Evolutionary conservation across 2,888 invertebrate genomes (phyloP), one percentile per base, ranked within the genome.

Genomic region (Pyrgus malvae): DNA sequence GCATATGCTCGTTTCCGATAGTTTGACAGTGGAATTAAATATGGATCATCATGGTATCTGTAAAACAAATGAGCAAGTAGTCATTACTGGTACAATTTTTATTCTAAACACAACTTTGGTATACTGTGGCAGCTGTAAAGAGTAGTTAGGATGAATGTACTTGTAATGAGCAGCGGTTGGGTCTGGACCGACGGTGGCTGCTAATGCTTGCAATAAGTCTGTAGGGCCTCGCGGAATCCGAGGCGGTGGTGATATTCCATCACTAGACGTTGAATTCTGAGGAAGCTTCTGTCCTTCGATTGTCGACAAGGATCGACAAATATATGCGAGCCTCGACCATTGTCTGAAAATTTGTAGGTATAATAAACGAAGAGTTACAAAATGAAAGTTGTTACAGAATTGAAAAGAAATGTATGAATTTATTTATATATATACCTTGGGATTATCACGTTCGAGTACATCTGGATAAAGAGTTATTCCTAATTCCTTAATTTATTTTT

Each of bases 21-120:
- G 79, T 94, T 95, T 6, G 95, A 96, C 56, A 90, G 79, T 0
- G 98, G 98, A 62, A 95, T 94, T 11, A 98, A 89, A 71, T 91
- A 97, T 0, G 98, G 98, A 83, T 98, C 98, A 91, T 98, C 98
- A 68, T 96, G 95, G 76, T 94, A 98, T 74, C 91, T 91, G 62
- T 11, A 78, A 59, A 51, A n/a, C n/a, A n/a, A n/a, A n/a, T n/a
- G n/a, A n/a, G n/a, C n/a, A n/a, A n/a, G n/a, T n/a, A n/a, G n/a
- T n/a, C n/a, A n/a, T n/a, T n/a, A n/a, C n/a, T n/a, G n/a, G n/a
- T n/a, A 4, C 7, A 19, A 38, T 19, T 38, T 38, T n/a, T n/a
- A 38, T 23, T 23, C 23, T 6, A 23, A 23, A 6, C 23, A 23
- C 4, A 23, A 6, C n/a, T n/a, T n/a, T n/a, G n/a, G n/a, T n/a